phyloP scores from a whole-genome alignment of 1,140 invertebrate genomes.

The Bombus consobrinus region DNA sequence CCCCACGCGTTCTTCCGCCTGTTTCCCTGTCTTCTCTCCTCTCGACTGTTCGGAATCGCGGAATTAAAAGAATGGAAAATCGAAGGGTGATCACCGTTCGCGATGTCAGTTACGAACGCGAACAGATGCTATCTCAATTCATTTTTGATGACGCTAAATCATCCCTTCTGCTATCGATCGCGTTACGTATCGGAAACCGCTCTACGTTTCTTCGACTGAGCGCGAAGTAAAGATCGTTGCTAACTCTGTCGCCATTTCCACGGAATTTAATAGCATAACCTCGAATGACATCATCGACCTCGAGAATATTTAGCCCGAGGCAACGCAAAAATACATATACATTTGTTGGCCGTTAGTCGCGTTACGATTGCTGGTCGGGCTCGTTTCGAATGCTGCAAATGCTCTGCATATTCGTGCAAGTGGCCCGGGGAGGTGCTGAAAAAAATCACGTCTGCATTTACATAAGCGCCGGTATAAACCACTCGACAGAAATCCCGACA shows the following conservation, averaged over 20 bases:
- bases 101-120: conserved; percentile 8
- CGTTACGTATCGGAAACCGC: conserved; percentile 19
- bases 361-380: conserved; percentile 14
- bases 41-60: not conserved
- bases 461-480: conserved; percentile 83
- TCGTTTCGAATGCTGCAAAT: conserved; percentile 69
- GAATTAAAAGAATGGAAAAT: conserved; percentile 51
- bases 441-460: conserved; percentile 83
- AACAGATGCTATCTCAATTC: conserved; percentile 46
- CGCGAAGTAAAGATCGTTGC: not conserved
- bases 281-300: not conserved
- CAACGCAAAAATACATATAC: not conserved
- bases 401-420: conserved; percentile 46
- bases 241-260: not conserved
- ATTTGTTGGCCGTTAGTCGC: not conserved
- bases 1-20: not conserved
- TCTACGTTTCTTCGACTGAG: not conserved
- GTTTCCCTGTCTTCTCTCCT: not conserved
- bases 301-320: not conserved
- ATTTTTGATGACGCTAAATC: conserved; percentile 49
- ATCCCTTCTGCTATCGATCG: conserved; percentile 7
- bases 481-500: conserved; percentile 81
- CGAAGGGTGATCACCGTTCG: conserved; percentile 29
- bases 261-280: not conserved
- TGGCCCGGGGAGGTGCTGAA: conserved; percentile 75